Conservation (phyloP, 2,113 vertebrate genomes). For the Eira barbara region DNA sequence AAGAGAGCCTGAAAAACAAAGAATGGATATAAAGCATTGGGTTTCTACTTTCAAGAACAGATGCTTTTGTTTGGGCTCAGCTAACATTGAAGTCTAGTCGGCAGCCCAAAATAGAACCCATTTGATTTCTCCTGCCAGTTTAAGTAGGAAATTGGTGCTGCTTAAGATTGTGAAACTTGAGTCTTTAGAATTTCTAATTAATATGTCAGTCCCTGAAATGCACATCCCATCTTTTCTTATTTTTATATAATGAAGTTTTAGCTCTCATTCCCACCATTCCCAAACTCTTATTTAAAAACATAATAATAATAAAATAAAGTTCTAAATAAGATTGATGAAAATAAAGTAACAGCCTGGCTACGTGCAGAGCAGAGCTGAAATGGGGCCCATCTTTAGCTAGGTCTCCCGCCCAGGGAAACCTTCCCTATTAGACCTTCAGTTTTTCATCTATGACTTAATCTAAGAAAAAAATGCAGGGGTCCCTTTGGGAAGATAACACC, state of each 20-base stretch:
- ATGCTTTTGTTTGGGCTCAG: conserved; percentile 7
- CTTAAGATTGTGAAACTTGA: not conserved
- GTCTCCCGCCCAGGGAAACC: not conserved
- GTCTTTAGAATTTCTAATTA: conserved; percentile 23
- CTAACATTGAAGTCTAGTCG: not conserved
- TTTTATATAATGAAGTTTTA: conserved; percentile 2
- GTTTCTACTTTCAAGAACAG: conserved; percentile 46
- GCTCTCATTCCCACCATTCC: not conserved
- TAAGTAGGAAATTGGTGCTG: conserved; percentile 8
- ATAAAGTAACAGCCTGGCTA: not conserved
- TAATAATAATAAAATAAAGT: not conserved
- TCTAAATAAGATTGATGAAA: not conserved
- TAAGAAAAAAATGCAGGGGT: not conserved
- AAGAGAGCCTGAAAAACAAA: conserved; percentile 54
- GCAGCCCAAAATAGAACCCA: not conserved
- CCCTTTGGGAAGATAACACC: not conserved
- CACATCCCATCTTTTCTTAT: not conserved
- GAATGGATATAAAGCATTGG: not conserved
- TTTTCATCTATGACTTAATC: not conserved
- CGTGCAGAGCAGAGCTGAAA: not conserved
- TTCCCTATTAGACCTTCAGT: not conserved
- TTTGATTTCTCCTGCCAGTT: conserved; percentile 48
- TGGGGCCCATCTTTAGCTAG: not conserved
- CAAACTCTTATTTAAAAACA: not conserved
- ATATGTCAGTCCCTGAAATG: not conserved